phyloP scores from a whole-genome alignment of 30 jellyfish, hydroid and myxozoan species.

The Mastigias papua region DNA sequence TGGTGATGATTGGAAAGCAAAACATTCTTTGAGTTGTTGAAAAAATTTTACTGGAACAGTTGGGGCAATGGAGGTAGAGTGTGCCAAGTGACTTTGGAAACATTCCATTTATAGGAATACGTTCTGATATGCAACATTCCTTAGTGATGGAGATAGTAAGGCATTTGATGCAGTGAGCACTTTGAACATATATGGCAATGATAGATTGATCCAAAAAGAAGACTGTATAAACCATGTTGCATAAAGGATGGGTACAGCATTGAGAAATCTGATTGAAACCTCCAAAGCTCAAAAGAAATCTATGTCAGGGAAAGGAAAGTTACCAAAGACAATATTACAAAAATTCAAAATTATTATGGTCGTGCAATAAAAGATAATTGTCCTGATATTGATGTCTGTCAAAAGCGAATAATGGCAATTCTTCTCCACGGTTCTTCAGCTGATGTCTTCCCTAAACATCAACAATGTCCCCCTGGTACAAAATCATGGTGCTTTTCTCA shows the following conservation, averaged over 20 bases:
- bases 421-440: conserved; percentile 17
- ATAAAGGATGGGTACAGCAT: conserved; percentile 37
- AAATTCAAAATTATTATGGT: conserved; percentile 34
- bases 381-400: not conserved
- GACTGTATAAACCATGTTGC: conserved; percentile 33
- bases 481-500: conserved; percentile 50
- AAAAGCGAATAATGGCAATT: conserved; percentile 22
- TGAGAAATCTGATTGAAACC: not conserved
- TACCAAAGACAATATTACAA: conserved; percentile 25
- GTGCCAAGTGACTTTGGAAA: conserved; percentile 16
- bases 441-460: conserved; percentile 13
- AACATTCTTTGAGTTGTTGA: not conserved
- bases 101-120: not conserved
- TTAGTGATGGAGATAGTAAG: conserved; percentile 2
- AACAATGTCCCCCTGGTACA: conserved; percentile 34
- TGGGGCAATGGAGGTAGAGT: conserved; percentile 40
- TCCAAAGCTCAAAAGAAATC: conserved; percentile 25
- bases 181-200: not conserved
- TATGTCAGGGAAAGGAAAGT: conserved; percentile 38
- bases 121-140: conserved; percentile 24
- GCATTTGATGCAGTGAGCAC: not conserved
- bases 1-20: not conserved
- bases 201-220: not conserved
- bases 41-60: conserved; percentile 5
- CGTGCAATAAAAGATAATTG: conserved; percentile 28